Evolutionary conservation across 1,140 invertebrate species (phyloP).

Genomic region (Popillia japonica): DNA sequence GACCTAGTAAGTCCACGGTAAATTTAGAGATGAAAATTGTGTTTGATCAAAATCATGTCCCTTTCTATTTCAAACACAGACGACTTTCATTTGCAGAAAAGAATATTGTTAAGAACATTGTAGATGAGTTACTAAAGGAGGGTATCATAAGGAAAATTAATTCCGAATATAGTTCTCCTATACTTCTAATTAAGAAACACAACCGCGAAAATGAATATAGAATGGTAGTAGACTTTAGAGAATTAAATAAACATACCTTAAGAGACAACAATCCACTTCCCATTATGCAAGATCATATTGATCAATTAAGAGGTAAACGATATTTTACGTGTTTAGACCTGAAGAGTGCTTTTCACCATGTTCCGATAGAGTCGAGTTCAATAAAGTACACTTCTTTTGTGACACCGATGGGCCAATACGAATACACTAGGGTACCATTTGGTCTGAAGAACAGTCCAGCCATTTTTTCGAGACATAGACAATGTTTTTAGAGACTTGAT

Average conservation of each 20-base stretch:
- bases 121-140: slow-evolving; percentile 15
- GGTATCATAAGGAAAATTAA: slow-evolving; percentile 5
- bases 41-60: not conserved
- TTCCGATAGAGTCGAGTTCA: not conserved
- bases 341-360: slow-evolving; percentile 34
- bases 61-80: not conserved
- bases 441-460: too few relatives aligned
- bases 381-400: slow-evolving; percentile 34
- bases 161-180: slow-evolving; percentile 39
- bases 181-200: slow-evolving; percentile 44
- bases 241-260: slow-evolving; percentile 44
- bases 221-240: slow-evolving; percentile 45
- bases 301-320: slow-evolving; percentile 44
- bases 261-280: slow-evolving; percentile 46
- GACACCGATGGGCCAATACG: slow-evolving; percentile 36
- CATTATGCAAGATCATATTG: slow-evolving; percentile 46
- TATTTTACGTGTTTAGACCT: slow-evolving; percentile 30
- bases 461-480: too few relatives aligned
- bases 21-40: not conserved
- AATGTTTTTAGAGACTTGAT: too few relatives aligned
- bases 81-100: not conserved
- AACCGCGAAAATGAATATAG: slow-evolving; percentile 39
- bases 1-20: not conserved
- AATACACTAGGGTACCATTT: too few relatives aligned
- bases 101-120: not conserved